Evolutionary conservation across 1,140 invertebrate species (phyloP), one percentile per base, ranked within the genome.

Genomic region (Pararge aegeria): DNA sequence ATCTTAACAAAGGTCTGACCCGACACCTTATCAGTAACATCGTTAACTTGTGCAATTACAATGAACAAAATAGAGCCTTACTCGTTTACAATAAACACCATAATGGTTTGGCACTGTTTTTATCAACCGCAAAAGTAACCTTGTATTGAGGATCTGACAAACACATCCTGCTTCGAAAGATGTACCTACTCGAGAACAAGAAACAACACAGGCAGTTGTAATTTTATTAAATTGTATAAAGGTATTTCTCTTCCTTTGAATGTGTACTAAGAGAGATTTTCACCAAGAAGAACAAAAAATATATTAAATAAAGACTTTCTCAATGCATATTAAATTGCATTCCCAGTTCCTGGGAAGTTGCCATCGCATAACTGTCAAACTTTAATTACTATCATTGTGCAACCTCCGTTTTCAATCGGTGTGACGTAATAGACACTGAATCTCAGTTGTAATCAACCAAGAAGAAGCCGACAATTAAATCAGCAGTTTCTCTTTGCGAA

Each of bases 1-100:
- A 76, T 80, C 66, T 74, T 56, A 73, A 81, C 79, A 83, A 81
- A 78, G 70, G 67, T 74, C 59, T 83, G 79, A 83, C 80, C 76
- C 79, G 71, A 76, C 76, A 70, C 71, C 64, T 86, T 86, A 86
- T 86, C 79, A 73, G 70, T 70, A 55, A 66, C 42, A 67, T 51
- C 55, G 27, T 18, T 38, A 34, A n/a, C n/a, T n/a, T 54, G n/a
- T 61, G 38, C 19, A 51, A 37, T 29, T 18, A 48, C 18, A 54
- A 10, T 21, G 5, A 13, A 27, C 9, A 20, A 15, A 37, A 24
- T 67, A 27, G 5, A 48, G 55, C 54, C 58, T 70, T 74, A 68
- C 46, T 29, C 7, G 19, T 5, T 30, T 5, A 29, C 0, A 42
- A 42, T 62, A 64, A 53, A 38, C 44, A 18, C 49, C 49, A 62